Conservation (phyloP, 1,140 invertebrate genomes). For the Diprion similis region DNA sequence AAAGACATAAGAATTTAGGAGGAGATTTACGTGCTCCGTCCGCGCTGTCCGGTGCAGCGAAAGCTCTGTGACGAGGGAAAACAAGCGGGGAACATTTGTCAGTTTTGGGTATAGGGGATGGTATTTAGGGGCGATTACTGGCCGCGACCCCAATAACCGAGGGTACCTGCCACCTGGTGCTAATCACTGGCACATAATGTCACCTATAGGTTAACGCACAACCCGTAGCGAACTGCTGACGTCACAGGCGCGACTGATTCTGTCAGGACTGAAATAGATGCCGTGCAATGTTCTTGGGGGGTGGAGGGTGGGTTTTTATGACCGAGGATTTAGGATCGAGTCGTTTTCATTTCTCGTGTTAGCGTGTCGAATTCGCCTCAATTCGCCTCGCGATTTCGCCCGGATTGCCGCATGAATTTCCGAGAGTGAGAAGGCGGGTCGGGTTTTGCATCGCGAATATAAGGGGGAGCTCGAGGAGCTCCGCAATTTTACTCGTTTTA, state of each 20-base stretch:
- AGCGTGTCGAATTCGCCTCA: too few relatives aligned
- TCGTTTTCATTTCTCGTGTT: too few relatives aligned
- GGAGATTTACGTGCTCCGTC: not conserved
- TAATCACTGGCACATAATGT: constrained; percentile 3
- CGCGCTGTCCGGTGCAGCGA: too few relatives aligned
- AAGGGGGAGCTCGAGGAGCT: too few relatives aligned
- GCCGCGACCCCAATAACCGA: not conserved
- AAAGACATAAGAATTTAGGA: not conserved
- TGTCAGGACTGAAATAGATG: not conserved
- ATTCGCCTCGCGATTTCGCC: too few relatives aligned
- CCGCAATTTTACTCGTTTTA: too few relatives aligned
- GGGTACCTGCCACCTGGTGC: not conserved
- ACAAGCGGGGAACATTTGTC: too few relatives aligned
- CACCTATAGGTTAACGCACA: constrained; percentile 1
- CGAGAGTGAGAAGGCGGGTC: too few relatives aligned
- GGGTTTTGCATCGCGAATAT: too few relatives aligned
- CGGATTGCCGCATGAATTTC: too few relatives aligned
- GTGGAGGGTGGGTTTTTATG: not conserved
- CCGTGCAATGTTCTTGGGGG: not conserved
- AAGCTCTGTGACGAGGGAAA: too few relatives aligned
- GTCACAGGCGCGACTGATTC: not conserved
- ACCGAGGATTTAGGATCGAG: too few relatives aligned
- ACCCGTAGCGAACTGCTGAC: not conserved
- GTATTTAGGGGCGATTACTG: constrained; percentile 5
- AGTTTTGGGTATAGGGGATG: not conserved